Evolutionary conservation across 2,113 vertebrate genomes (phyloP), one percentile per base, ranked within the genome.

Genomic region (Thryonomys swinderianus): DNA sequence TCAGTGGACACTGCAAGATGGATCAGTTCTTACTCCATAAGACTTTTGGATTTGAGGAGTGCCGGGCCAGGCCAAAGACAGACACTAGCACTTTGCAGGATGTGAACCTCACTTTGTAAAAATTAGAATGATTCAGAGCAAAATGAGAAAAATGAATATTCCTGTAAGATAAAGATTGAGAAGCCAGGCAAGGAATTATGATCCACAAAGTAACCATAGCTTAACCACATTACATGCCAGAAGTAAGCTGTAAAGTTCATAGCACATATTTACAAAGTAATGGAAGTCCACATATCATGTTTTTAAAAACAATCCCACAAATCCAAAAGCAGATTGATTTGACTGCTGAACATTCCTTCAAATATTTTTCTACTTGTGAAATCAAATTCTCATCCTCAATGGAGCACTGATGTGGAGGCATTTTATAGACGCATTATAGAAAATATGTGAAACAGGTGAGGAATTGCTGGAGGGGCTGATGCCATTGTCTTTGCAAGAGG

Each of bases 381-480:
- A 90, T 84, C 62, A 67, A 96, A 94, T 90, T 85, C 87, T 51
- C 84, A 6, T 74, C 69, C 79, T 84, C 80, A 2, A 53, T n/a
- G 57, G 85, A 45, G 53, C 78, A 53, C 6, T 37, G 78, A 84
- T 23, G 32, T 30, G 23, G 53, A 88, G 94, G 90, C 53, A 51
- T 93, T 94, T 97, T 93, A 76, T 18, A 71, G 62, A 91, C 1
- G 0, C 62, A 74, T 79, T 81, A 83, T 20, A 96, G 91, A 84
- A 95, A 96, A 85, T 81, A 91, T 64, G 80, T 8, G 76, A 45
- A 88, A 89, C 94, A 89, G 96, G 96, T 95, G 96, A 97, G 90
- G 95, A 40, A n/a, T 34, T 59, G 74, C 30, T 3, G 18, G 76
- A 34, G 94, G 61, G 42, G n/a, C 73, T 2, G 4, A 20, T 45